phyloP scores from a whole-genome alignment of 1,140 invertebrate species.

The Argopecten irradians region DNA sequence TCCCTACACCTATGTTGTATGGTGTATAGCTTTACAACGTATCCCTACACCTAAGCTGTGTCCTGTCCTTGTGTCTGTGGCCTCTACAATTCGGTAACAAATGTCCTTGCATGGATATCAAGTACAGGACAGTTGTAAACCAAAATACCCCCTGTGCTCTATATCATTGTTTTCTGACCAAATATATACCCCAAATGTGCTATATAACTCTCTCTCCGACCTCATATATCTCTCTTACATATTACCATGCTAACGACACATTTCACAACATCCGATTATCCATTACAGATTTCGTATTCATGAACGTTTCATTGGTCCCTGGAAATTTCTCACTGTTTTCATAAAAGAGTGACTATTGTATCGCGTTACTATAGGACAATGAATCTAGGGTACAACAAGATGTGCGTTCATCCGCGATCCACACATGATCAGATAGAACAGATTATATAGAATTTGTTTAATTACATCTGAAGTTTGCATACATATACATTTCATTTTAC shows the following conservation, averaged over 20 bases:
- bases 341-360: not conserved
- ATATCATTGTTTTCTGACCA: too few species aligned
- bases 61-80: too few species aligned
- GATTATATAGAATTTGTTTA: not conserved
- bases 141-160: not conserved
- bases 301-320: conserved; percentile 15
- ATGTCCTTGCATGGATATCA: too few species aligned
- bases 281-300: not conserved
- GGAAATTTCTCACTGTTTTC: conserved; percentile 16
- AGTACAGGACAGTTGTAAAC: too few species aligned
- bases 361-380: not conserved
- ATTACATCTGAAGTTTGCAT: conserved; percentile 13
- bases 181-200: not conserved
- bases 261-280: not conserved
- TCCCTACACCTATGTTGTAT: too few species aligned
- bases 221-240: not conserved
- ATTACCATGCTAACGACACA: not conserved
- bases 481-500: not conserved
- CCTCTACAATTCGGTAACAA: too few species aligned
- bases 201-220: not conserved
- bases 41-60: too few species aligned
- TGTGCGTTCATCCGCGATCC: not conserved
- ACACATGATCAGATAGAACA: not conserved
- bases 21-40: too few species aligned
- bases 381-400: not conserved